Conservation (phyloP, 2,888 invertebrate genomes). For the Fissipunctia ypsillon region DNA sequence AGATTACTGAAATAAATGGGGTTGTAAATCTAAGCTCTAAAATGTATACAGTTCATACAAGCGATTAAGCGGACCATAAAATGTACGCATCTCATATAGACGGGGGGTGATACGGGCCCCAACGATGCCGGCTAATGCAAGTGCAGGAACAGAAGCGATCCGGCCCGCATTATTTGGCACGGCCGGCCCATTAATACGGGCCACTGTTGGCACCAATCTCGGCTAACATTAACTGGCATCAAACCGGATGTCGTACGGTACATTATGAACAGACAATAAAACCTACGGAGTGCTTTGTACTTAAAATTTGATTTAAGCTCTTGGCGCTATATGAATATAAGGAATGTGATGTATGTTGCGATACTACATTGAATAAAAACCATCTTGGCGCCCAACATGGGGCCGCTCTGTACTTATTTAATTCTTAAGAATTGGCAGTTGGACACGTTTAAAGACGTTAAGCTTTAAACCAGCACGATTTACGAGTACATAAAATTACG, state of each 20-base stretch:
- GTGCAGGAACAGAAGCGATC: conserved; percentile 76
- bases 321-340: conserved; percentile 70
- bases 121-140: conserved; percentile 78
- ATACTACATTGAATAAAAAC: conserved; percentile 35
- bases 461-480: neutral
- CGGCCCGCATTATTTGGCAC: conserved; percentile 85
- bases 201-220: conserved; percentile 83
- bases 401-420: conserved; percentile 35
- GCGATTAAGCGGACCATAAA: conserved; percentile 54
- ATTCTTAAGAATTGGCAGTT: conserved; percentile 53
- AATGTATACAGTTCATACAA: conserved; percentile 49
- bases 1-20: conserved; percentile 39
- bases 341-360: conserved; percentile 57
- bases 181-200: conserved; percentile 81
- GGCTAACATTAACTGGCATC: conserved; percentile 86
- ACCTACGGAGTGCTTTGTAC: conserved; percentile 77
- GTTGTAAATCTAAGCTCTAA: conserved; percentile 35
- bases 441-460: conserved; percentile 13
- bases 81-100: conserved; percentile 58
- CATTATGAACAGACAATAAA: conserved; percentile 88
- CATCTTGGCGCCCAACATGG: conserved; percentile 79
- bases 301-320: conserved; percentile 78
- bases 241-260: conserved; percentile 87
- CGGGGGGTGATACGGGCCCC: conserved; percentile 61
- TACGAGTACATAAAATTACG: neutral